phyloP scores from a whole-genome alignment of 2,888 invertebrate genomes.

The Hemaris fuciformis region DNA sequence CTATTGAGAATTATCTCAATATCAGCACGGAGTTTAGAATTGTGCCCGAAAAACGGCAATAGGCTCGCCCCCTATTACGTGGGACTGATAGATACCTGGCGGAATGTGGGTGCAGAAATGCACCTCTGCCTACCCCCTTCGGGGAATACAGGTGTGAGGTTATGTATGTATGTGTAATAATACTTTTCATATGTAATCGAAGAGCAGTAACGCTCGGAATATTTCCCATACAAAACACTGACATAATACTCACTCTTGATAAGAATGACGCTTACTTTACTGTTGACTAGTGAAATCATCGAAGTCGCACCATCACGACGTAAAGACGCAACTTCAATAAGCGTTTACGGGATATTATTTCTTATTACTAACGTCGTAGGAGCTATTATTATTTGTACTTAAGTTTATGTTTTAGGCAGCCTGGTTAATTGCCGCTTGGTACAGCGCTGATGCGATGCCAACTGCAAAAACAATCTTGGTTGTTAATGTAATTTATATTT shows the following conservation, averaged over 20 bases:
- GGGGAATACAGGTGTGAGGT: no score
- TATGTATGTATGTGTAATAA: no score
- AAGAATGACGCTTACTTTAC: constrained; percentile 31
- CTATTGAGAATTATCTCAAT: no score
- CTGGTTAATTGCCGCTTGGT: not conserved
- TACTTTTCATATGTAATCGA: not conserved
- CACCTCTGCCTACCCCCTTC: no score
- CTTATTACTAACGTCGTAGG: not conserved
- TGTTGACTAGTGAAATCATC: constrained; percentile 51
- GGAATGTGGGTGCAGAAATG: no score
- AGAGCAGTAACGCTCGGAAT: not conserved
- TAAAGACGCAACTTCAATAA: not conserved
- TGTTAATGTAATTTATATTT: constrained; percentile 21
- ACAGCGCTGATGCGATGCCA: constrained; percentile 34
- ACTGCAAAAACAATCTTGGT: constrained; percentile 47
- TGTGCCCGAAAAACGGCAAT: no score
- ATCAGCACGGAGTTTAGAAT: no score
- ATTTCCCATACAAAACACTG: constrained; percentile 15
- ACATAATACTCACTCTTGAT: constrained; percentile 35
- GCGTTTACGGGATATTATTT: not conserved
- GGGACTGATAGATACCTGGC: no score
- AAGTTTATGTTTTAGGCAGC: not conserved
- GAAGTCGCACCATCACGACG: constrained; percentile 13
- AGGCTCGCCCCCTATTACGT: no score
- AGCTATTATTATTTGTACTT: not conserved